A percentile compares a stretch with the other conserved stretches of the same genome.
phyloP scores from a whole-genome alignment of 2,113 vertebrate species.

The Fukomys damarensis region DNA sequence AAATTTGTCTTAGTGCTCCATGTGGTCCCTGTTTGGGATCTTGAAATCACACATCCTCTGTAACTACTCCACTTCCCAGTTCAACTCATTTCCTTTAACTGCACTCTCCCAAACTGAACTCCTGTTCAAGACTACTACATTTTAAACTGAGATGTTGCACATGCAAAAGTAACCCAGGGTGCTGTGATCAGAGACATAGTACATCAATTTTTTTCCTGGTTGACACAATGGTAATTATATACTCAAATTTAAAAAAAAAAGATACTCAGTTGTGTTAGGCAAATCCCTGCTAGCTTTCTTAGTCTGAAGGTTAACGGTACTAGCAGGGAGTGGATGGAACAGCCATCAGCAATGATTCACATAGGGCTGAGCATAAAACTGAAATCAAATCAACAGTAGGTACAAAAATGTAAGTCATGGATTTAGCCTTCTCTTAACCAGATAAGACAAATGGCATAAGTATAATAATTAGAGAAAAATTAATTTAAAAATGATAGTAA shows the following conservation, averaged over 20 bases:
- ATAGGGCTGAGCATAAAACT: background rate
- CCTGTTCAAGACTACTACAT: background rate
- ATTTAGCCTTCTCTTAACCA: background rate
- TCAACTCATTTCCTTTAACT: conserved; percentile 8
- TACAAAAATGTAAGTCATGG: background rate
- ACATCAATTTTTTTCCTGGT: background rate
- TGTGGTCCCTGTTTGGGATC: background rate
- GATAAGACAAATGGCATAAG: background rate
- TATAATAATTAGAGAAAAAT: conserved; percentile 2
- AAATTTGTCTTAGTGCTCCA: conserved; percentile 21
- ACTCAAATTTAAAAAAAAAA: background rate
- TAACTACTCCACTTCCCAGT: background rate
- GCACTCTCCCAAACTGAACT: background rate
- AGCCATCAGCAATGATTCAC: background rate
- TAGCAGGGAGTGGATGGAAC: background rate
- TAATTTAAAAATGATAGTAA: background rate
- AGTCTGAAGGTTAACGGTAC: background rate
- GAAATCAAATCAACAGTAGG: background rate
- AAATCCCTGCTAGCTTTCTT: background rate
- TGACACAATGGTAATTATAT: background rate
- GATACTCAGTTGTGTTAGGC: background rate
- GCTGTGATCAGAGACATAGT: background rate
- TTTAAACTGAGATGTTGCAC: conserved; percentile 33
- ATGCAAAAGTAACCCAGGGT: background rate
- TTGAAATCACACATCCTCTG: background rate